These are phyloP conservation scores for Trichoplax adhaerens DNA, from an alignment of 37 sponge, comb jelly and placozoan species.

Conservation along the genomic window DNA sequence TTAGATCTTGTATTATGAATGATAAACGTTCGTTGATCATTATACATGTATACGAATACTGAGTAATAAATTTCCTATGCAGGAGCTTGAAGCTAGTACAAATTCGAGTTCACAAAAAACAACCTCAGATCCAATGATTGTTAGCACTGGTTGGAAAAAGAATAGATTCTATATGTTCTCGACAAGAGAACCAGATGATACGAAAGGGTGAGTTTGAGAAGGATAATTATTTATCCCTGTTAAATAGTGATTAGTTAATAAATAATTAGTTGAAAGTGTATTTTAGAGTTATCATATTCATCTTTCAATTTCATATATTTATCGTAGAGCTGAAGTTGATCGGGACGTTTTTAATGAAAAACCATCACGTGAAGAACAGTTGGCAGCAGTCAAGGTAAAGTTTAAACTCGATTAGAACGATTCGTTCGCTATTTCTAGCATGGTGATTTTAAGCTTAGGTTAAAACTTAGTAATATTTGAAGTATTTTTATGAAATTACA, in stretches of 20 bases:
- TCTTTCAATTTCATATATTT: not conserved
- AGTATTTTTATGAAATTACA: too few species aligned
- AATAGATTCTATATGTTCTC: constrained; percentile 91
- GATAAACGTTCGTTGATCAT: too few species aligned
- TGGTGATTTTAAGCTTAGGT: not conserved
- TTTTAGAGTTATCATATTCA: not conserved
- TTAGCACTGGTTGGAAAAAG: constrained; percentile 79
- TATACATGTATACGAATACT: too few species aligned
- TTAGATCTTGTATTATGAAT: too few species aligned
- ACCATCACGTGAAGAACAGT: constrained; percentile 83
- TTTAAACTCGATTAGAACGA: not conserved
- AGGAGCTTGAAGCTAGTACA: constrained; percentile 73
- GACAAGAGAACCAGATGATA: constrained; percentile 66
- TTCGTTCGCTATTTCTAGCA: not conserved
- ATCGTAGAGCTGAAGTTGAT: constrained; percentile 16
- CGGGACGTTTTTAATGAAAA: constrained; percentile 94
- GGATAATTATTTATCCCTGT: not conserved
- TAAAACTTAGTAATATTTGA: not conserved
- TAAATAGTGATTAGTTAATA: not conserved
- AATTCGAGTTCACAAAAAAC: constrained; percentile 12
- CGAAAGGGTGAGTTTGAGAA: constrained; percentile 24
- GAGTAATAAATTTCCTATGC: too few species aligned
- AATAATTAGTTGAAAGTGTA: not conserved
- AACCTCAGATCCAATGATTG: constrained; percentile 64
- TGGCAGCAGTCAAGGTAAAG: constrained; percentile 51